Evolutionary conservation across 2,113 vertebrate genomes (phyloP).

Genomic region (Brachionichthys hirsutus): DNA sequence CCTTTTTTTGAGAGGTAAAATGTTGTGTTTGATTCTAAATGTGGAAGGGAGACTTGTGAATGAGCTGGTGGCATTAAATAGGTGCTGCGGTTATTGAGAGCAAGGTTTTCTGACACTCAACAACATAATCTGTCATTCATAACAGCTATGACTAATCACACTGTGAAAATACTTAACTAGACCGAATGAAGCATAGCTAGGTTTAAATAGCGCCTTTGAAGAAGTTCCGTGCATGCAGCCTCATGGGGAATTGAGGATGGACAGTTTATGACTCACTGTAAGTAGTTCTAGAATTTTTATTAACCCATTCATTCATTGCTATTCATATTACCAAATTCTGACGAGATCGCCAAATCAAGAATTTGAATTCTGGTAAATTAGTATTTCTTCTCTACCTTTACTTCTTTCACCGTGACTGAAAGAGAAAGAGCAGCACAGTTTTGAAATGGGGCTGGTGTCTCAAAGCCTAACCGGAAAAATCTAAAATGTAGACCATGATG

Average conservation of each 20-base stretch:
- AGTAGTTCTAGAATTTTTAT: too few relatives aligned
- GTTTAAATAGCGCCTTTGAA: conserved; percentile 24
- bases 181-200: conserved; percentile 23
- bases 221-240: neutral
- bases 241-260: neutral
- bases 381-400: too few relatives aligned
- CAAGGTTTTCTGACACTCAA: conserved; percentile 45
- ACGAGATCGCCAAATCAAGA: too few relatives aligned
- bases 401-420: conserved; percentile 1
- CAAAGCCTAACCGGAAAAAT: neutral
- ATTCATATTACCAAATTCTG: too few relatives aligned
- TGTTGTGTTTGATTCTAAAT: conserved; percentile 25
- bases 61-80: conserved; percentile 44
- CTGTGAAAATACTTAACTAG: conserved; percentile 33
- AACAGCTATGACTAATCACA: conserved; percentile 48
- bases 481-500: conserved; percentile 1
- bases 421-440: conserved; percentile 8
- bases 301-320: too few relatives aligned
- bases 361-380: too few relatives aligned
- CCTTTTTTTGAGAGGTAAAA: conserved; percentile 29
- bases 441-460: conserved; percentile 4
- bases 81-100: conserved; percentile 35
- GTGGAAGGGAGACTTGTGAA: conserved; percentile 31
- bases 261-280: neutral
- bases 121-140: conserved; percentile 52